Base-by-base conservation (phyloP, 2,113 vertebrate genomes). In the Hystrix cristata region DNA sequence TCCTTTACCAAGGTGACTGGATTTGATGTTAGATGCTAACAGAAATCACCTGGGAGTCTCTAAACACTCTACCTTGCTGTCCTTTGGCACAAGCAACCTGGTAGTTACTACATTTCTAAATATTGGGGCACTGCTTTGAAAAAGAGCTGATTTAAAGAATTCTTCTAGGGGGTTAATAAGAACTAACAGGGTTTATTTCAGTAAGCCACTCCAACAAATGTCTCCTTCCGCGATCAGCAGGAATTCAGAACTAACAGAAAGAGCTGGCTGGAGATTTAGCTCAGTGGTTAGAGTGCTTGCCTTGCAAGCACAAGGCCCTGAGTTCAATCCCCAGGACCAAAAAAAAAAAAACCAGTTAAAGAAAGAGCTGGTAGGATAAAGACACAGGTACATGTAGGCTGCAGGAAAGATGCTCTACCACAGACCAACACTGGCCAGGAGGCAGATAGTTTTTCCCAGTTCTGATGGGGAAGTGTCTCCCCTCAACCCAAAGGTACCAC, bases 31-130 rank as follows among this genome's bases (percentile, higher is more conserved):
- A 92, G 64, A 72, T 85, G 94, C 88, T 92, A 92, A 92, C 0
- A 85, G 90, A 97, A 97, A 85, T 86, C 92, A 92, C 71, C 76
- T 88, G 43, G 67, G 48, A 79, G 27, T 90, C 80, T 87, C 76
- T 71, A 38, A 88, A 9, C 11, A 78, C 21, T 38, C 27, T 13
- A 48, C 43, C 19, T 91, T 92, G 48, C 90, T 90, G 65, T 92
- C 55, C 87, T 23, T 74, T 85, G 46, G 90, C 29, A n/a, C 71
- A 65, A 79, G 31, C 69, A 92, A 92, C 62, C 74, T 87, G 34
- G 53, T 31, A 2, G 12, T 14, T 69, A 76, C 51, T 89, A 2
- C 48, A 79, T 86, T 96, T 95, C 55, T 82, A 51, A 96, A 87
- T 79, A 83, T 19, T 74, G 43, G 46, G 19, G 8, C 5, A 27